A percentile compares a stretch with the other conserved stretches of the same genome.
These are phyloP conservation scores for Phalacrocorax aristotelis DNA, from an alignment of 2,113 vertebrate genomes.

Conservation along the genomic window DNA sequence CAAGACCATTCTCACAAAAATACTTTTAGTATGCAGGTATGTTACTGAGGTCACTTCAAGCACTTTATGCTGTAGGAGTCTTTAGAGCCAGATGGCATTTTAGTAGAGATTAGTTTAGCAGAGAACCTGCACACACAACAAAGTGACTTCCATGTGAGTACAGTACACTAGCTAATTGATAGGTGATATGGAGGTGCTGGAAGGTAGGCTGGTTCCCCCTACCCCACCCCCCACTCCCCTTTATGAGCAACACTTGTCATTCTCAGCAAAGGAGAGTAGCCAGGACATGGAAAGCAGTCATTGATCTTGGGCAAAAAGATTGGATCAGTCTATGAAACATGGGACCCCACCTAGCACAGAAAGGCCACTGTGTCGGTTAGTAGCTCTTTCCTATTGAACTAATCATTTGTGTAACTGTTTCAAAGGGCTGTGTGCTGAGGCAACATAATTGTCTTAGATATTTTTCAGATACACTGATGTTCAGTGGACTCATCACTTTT, in stretches of 20 bases:
- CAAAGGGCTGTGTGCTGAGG: not conserved
- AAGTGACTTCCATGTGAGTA: not conserved
- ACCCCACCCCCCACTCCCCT: too few species aligned
- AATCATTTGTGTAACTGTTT: not conserved
- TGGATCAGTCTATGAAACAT: accelerated
- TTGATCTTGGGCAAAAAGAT: not conserved
- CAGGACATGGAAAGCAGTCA: not conserved
- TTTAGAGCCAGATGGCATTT: not conserved
- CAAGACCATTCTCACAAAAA: not conserved
- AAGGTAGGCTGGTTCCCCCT: not conserved
- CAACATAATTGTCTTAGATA: not conserved
- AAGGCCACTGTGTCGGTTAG: accelerated
- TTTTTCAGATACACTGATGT: not conserved
- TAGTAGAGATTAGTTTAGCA: not conserved
- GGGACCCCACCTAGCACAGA: not conserved
- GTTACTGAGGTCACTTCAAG: not conserved
- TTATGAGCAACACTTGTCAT: not conserved
- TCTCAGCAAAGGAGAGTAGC: not conserved
- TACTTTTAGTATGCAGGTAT: not conserved
- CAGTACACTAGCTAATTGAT: not conserved
- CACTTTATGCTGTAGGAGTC: not conserved
- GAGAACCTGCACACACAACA: not conserved
- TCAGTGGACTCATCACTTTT: not conserved
- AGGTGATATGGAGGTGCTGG: not conserved
- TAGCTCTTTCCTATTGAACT: not conserved